A percentile compares a stretch with the other conserved stretches of the same genome.
Evolutionary conservation across 2,888 invertebrate species (phyloP).

Genomic region (Platycheirus rosarum): DNA sequence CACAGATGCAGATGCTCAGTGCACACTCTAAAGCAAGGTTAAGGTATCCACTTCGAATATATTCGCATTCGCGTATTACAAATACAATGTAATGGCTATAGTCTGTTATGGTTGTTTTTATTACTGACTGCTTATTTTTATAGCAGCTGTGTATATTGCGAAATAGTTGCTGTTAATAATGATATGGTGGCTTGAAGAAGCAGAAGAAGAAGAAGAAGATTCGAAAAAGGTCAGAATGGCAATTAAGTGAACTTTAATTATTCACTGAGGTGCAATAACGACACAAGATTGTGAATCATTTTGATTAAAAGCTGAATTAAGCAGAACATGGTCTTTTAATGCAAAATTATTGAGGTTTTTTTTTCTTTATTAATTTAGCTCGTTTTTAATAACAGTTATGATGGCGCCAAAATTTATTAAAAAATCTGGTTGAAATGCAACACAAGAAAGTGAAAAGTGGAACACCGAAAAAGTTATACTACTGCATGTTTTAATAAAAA

Average conservation of each 20-base stretch:
- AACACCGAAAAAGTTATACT: too few species aligned
- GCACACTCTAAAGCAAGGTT: constrained; percentile 66
- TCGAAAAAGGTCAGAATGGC: constrained; percentile 57
- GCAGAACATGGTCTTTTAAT: constrained; percentile 14
- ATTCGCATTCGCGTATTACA: constrained; percentile 34
- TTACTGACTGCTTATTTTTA: constrained; percentile 60
- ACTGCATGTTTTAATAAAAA: too few species aligned
- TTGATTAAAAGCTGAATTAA: constrained; percentile 47
- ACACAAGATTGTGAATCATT: constrained; percentile 60
- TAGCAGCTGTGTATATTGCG: constrained; percentile 67
- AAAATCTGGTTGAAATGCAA: too few species aligned
- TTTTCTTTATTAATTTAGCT: too few species aligned
- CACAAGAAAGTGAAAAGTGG: too few species aligned
- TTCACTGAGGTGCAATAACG: constrained; percentile 54
- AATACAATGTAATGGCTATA: constrained; percentile 69
- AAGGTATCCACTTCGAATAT: too few species aligned
- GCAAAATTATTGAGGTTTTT: too few species aligned
- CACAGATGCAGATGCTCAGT: constrained; percentile 57
- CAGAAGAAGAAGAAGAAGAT: constrained; percentile 5
- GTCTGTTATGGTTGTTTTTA: constrained; percentile 68
- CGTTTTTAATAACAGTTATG: too few species aligned
- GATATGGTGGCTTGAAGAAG: constrained; percentile 23
- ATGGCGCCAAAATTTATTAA: too few species aligned
- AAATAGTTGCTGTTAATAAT: constrained; percentile 68
- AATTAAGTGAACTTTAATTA: constrained; percentile 70